A percentile compares a stretch with the other conserved stretches of the same genome.
Conservation (phyloP, 2,113 vertebrate species). For the Apaloderma vittatum region DNA sequence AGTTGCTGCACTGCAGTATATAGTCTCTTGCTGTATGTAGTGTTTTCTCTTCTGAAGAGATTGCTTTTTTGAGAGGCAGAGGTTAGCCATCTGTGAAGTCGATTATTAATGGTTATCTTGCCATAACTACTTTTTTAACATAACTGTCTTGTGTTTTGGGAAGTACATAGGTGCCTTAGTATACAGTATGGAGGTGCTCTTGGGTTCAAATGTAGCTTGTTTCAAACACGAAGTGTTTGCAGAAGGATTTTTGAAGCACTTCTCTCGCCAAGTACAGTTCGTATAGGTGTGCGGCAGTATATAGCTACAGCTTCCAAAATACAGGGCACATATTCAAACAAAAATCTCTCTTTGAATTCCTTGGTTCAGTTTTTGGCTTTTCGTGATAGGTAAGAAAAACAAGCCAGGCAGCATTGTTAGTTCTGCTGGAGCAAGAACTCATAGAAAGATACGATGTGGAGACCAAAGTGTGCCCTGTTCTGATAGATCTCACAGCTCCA, state of each 20-base stretch:
- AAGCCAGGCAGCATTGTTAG: conserved; percentile 89
- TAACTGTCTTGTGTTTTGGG: not conserved
- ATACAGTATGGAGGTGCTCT: not conserved
- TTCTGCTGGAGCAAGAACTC: conserved; percentile 89
- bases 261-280: not conserved
- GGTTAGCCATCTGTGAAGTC: not conserved
- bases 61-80: not conserved
- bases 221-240: not conserved
- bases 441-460: conserved; percentile 89
- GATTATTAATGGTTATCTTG: not conserved
- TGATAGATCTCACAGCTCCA: conserved; percentile 89
- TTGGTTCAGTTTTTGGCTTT: not conserved
- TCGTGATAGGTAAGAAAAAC: conserved; percentile 87
- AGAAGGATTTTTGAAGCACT: not conserved
- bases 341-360: not conserved
- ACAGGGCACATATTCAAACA: not conserved
- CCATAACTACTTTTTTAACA: not conserved
- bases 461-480: conserved; percentile 89
- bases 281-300: not conserved
- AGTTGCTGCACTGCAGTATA: not conserved
- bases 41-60: not conserved
- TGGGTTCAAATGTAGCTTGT: not conserved
- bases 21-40: not conserved
- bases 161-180: not conserved
- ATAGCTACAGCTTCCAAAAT: not conserved